These are phyloP conservation scores for Musca vetustissima DNA, from an alignment of 1,140 invertebrate genomes.

Conservation along the genomic window DNA sequence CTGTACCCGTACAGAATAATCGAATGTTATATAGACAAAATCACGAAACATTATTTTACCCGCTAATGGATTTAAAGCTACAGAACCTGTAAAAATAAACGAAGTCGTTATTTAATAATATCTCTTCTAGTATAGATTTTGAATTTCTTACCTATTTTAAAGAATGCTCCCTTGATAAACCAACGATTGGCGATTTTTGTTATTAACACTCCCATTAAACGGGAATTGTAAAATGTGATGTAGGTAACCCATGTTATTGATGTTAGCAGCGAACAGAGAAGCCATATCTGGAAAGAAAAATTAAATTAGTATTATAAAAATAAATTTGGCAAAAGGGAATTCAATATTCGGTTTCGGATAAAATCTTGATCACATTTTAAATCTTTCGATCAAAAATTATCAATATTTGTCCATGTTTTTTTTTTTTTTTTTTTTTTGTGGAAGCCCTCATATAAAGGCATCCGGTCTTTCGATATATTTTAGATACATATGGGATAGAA, in stretches of 20 bases:
- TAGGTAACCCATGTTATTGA: constrained; percentile 87
- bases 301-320: too few species aligned
- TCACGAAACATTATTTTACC: constrained; percentile 99
- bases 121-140: too few species aligned
- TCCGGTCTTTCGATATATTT: too few species aligned
- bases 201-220: constrained; percentile 85
- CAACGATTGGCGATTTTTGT: constrained; percentile 88
- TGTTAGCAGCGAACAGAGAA: constrained; percentile 72
- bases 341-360: too few species aligned
- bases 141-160: constrained; percentile 88
- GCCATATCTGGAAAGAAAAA: constrained; percentile 56
- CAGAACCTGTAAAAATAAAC: constrained; percentile 71
- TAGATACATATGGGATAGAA: too few species aligned
- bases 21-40: constrained; percentile 91
- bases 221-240: constrained; percentile 93
- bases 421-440: too few species aligned
- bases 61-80: constrained; percentile 90
- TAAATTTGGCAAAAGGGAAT: too few species aligned
- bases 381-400: too few species aligned
- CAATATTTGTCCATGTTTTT: too few species aligned
- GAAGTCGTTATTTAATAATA: too few species aligned
- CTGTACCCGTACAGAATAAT: constrained; percentile 90
- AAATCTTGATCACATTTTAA: too few species aligned
- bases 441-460: too few species aligned
- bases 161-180: constrained; percentile 80